These are phyloP conservation scores for Barnardius zonarius DNA, from an alignment of 2,113 vertebrate species.

Conservation along the genomic window DNA sequence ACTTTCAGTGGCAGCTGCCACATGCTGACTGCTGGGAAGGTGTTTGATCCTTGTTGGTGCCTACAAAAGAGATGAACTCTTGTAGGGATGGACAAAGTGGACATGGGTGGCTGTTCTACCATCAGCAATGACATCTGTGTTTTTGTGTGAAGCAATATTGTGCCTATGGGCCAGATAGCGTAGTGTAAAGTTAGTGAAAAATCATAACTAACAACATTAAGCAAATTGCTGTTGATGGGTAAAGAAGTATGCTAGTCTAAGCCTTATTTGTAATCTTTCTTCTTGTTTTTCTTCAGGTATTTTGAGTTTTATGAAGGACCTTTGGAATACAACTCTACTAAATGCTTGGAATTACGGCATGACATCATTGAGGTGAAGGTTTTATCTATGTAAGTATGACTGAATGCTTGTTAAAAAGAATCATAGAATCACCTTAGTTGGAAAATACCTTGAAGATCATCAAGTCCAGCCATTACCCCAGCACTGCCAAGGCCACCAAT, in stretches of 20 bases:
- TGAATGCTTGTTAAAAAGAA: neutral
- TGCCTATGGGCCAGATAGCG: neutral
- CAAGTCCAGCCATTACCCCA: neutral
- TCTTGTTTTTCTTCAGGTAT: constrained; percentile 79
- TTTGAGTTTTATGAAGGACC: constrained; percentile 91
- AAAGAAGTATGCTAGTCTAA: neutral
- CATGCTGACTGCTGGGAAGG: neutral
- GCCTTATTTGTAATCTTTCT: neutral
- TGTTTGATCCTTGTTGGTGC: neutral
- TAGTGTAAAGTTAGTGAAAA: neutral
- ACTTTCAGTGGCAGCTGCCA: neutral
- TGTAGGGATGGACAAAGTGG: neutral
- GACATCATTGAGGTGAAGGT: constrained; percentile 95
- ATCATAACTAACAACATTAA: neutral
- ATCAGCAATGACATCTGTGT: neutral
- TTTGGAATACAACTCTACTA: constrained; percentile 91
- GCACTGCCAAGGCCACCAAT: neutral
- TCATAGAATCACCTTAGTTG: neutral
- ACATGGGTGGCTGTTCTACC: neutral
- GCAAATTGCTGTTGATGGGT: neutral
- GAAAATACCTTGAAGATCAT: neutral
- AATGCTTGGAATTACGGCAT: constrained; percentile 91
- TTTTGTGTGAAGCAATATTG: neutral
- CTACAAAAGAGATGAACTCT: neutral
- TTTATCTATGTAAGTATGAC: constrained; percentile 91